phyloP scores from a whole-genome alignment of 2,888 invertebrate species.

The Zygaena filipendulae region DNA sequence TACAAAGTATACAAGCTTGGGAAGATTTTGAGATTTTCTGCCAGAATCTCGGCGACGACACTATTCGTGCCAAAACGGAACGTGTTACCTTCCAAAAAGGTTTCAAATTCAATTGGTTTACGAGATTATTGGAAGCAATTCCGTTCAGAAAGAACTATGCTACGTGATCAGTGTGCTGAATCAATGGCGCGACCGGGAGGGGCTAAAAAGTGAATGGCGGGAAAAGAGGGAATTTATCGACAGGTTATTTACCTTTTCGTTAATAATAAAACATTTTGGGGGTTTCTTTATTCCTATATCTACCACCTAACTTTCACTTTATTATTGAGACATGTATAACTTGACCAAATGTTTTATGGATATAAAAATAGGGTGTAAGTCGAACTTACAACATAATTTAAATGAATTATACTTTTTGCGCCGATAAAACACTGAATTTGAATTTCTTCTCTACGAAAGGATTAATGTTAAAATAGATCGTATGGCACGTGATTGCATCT shows the following conservation, averaged over 20 bases:
- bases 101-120: slow-evolving; percentile 50
- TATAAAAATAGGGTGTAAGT: too few species aligned
- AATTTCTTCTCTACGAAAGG: too few species aligned
- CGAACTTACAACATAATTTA: too few species aligned
- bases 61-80: slow-evolving; percentile 38
- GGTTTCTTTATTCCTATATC: neutral
- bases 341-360: too few species aligned
- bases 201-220: slow-evolving; percentile 35
- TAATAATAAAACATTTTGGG: slow-evolving; percentile 12
- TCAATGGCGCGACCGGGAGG: slow-evolving; percentile 22
- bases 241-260: slow-evolving; percentile 43
- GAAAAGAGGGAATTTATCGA: slow-evolving; percentile 31
- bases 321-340: too few species aligned
- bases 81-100: slow-evolving; percentile 46
- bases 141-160: slow-evolving; percentile 61
- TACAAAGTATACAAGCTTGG: slow-evolving; percentile 42
- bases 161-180: slow-evolving; percentile 46
- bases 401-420: too few species aligned
- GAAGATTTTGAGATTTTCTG: slow-evolving; percentile 48
- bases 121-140: slow-evolving; percentile 57
- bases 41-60: slow-evolving; percentile 41
- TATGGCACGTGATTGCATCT: slow-evolving; percentile 39
- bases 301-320: too few species aligned
- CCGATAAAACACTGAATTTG: too few species aligned
- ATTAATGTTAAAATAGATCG: slow-evolving; percentile 14